Evolutionary conservation across 2,797 vertebrate species (phyloP).

Genomic region (Pogonophryne albipinna): DNA sequence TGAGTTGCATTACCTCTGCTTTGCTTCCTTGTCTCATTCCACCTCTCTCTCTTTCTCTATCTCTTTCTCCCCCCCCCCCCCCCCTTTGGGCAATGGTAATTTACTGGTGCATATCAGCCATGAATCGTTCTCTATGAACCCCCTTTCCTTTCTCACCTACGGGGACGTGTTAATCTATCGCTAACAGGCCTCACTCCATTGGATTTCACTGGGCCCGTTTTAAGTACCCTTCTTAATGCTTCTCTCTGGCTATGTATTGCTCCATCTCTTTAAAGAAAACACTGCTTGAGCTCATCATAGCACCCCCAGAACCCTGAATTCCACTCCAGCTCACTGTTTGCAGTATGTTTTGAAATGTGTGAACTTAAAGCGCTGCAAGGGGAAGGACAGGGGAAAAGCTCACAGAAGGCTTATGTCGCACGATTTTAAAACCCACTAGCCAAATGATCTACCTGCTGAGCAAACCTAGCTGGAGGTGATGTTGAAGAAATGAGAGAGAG

Average conservation of each 20-base stretch:
- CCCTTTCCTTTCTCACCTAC: constrained; percentile 58
- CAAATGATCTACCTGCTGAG: constrained; percentile 33
- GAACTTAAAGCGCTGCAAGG: constrained; percentile 19
- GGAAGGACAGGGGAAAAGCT: constrained; percentile 15
- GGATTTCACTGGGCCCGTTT: constrained; percentile 60
- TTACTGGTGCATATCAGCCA: constrained; percentile 63
- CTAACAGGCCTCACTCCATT: constrained; percentile 50
- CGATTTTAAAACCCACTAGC: constrained; percentile 40
- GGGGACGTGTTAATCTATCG: constrained; percentile 58
- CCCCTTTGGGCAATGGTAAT: constrained; percentile 53
- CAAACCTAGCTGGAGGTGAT: constrained; percentile 28
- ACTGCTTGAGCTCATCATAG: constrained; percentile 35
- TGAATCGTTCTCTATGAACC: constrained; percentile 64
- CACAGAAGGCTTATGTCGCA: constrained; percentile 19
- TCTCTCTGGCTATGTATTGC: constrained; percentile 52
- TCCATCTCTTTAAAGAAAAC: constrained; percentile 40
- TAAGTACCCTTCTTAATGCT: constrained; percentile 45
- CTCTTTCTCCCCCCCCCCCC: constrained; percentile 6
- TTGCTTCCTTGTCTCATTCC: constrained; percentile 43
- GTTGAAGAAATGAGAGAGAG: constrained; percentile 14
- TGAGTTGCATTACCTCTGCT: constrained; percentile 45
- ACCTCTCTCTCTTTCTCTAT: constrained; percentile 22
- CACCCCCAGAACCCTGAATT: constrained; percentile 50
- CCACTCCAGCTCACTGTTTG: constrained; percentile 43
- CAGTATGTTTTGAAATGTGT: constrained; percentile 30